Evolutionary conservation across 2,797 vertebrate species (phyloP), one percentile per base, ranked within the genome.

Genomic region (Cryptoblepharus egeriae): DNA sequence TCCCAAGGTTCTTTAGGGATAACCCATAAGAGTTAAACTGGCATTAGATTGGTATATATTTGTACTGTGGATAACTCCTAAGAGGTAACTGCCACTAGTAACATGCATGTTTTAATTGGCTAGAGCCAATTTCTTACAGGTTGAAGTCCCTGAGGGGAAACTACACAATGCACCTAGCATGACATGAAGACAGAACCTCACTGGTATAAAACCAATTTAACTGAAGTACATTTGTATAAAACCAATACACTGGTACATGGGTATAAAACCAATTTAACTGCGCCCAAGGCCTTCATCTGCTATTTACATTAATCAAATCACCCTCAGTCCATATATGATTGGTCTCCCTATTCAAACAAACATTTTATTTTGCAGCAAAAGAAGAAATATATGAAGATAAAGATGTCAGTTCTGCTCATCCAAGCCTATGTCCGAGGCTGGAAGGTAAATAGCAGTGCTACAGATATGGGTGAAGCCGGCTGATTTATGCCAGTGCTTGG

Each of bases 391-490:
- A 32, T 58, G 81, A 92, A 93, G 84, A 93, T 93, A 26, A 94
- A 89, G 85, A 45, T 65, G 0, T 95, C 96, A 0, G 77, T 18
- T 0, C 67, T 96, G 80, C 16, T 95, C 79, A 81, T 97, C 82
- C 96, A 97, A 90, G 90, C 96, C 0, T 95, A 92, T 0, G 75
- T 88, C 1, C 93, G 96, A 77, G 96, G 96, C 18, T 97, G 96
- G 96, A 96, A 95, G 96, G 96, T 97, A 90, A 95, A 86, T 69
- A 3, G 32, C 22, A 2, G n/a, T 13, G 37, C 2, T 63, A 64
- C n/a, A 26, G 67, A 80, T 24, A 39, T 52, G 55, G 13, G n/a
- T 24, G 37, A 26, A 30, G 5, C 30, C 3, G 22, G 26, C 16
- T 30, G 55, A 22, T 22, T 49, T 57, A 57, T 57, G 55, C 5